These are phyloP conservation scores for Cotesia chilonis DNA, from an alignment of 1,140 invertebrate genomes.

Conservation along the genomic window DNA sequence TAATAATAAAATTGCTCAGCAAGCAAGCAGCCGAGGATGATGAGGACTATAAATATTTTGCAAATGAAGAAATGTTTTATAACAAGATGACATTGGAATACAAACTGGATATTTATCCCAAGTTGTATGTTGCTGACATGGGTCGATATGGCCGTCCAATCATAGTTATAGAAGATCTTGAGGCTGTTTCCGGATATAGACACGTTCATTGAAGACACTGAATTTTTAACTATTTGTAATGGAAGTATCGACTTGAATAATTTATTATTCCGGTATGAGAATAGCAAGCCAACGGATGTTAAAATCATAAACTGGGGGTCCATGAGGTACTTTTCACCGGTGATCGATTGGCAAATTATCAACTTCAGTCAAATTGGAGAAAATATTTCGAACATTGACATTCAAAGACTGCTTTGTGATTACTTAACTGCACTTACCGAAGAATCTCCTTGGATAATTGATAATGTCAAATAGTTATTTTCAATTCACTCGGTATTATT, in stretches of 20 bases:
- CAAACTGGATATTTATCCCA: constrained; percentile 45
- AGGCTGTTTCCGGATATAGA: constrained; percentile 42
- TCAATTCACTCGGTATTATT: no score
- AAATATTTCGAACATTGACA: constrained; percentile 3
- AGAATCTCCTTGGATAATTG: not conserved
- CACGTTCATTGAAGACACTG: constrained; percentile 33
- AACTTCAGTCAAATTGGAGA: constrained; percentile 40
- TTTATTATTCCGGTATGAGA: constrained; percentile 52
- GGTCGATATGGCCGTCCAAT: constrained; percentile 53
- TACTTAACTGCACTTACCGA: constrained; percentile 1
- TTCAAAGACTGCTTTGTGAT: constrained; percentile 11
- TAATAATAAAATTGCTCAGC: constrained; percentile 54
- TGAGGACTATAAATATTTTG: constrained; percentile 44
- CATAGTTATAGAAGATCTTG: constrained; percentile 56
- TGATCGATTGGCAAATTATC: constrained; percentile 50
- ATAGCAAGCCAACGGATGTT: constrained; percentile 46
- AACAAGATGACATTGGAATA: constrained; percentile 48
- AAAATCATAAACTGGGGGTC: constrained; percentile 54
- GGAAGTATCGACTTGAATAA: constrained; percentile 52
- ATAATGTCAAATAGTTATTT: no score
- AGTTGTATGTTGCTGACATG: constrained; percentile 54
- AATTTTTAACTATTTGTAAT: constrained; percentile 51
- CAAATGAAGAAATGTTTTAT: constrained; percentile 59
- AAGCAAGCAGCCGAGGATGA: constrained; percentile 17
- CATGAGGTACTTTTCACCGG: constrained; percentile 47